Base-by-base conservation (phyloP, 2,113 vertebrate genomes). In the Hoplias malabaricus region DNA sequence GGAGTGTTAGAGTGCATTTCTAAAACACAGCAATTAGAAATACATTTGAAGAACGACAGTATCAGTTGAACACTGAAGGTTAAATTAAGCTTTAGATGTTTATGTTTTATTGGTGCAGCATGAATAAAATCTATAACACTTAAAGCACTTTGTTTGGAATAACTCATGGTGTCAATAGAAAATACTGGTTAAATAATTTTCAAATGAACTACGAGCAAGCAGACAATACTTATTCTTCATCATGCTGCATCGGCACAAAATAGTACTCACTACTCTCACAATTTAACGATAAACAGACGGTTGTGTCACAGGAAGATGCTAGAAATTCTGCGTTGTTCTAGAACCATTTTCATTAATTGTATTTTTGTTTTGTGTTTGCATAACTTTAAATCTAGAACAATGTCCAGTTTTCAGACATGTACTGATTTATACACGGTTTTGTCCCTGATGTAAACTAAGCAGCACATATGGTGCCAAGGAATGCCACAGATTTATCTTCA, bases 371-470 rank as follows among this genome's bases (percentile, higher is more conserved):
- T 29, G 31, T 43, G 38, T 61, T 12, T 11, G 48, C 11, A 50
- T 50, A 63, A 9, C 1, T 53, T 29, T 48, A 4, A n/a, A 54
- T 9, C n/a, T 27, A 46, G n/a, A 42, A 11, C 48, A 53, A n/a
- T 16, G 48, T 53, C 33, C 7, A 14, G 6, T 42, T 1, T 27
- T 19, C 38, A 62, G 38, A 61, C 21, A n/a, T 42, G 53, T 16
- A 6, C 29, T 31, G 25, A 59, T 43, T 29, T 54, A 38, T 16
- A 40, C 12, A 40, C 48, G 36, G 12, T 25, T 61, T 61, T 16
- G 23, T 74, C 14, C 57, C n/a, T 65, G 59, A 34, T 65, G 46
- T 10, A 50, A 50, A 48, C 14, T 14, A 19, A 46, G 71, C 71
- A 73, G 23, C 53, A 42, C 27, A 59, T 12, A 73, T 12, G 36